Conservation (phyloP, 2,113 vertebrate genomes). For the Clarias gariepinus region DNA sequence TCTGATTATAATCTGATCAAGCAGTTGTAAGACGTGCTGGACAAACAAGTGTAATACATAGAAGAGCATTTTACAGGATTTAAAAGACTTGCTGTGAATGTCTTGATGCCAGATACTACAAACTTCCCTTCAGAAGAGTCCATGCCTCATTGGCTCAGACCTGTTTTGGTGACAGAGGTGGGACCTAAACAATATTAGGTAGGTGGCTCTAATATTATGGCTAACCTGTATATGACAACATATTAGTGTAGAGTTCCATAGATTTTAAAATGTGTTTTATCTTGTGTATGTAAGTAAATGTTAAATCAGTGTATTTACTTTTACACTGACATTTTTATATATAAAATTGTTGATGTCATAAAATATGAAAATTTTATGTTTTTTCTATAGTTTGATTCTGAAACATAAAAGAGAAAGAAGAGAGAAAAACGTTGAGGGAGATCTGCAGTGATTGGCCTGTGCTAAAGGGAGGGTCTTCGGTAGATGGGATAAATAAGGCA, state of each 20-base stretch:
- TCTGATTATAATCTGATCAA: no score
- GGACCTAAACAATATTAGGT: no score
- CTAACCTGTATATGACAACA: neutral
- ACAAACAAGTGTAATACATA: no score
- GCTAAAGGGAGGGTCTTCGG: slow-evolving; percentile 31
- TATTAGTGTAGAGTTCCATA: neutral
- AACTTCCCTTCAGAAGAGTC: no score
- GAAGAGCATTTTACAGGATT: no score
- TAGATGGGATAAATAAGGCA: slow-evolving; percentile 33
- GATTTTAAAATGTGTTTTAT: neutral
- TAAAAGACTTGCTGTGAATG: no score
- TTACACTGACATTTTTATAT: neutral
- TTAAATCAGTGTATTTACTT: neutral
- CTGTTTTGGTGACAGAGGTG: no score
- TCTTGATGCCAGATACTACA: no score
- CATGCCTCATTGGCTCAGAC: no score
- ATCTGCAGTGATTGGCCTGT: neutral
- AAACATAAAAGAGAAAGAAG: neutral
- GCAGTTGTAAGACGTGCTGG: no score
- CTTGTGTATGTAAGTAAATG: neutral
- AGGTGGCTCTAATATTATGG: no score
- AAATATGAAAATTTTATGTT: neutral
- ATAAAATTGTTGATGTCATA: neutral
- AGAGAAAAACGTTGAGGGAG: neutral
- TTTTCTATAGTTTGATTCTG: neutral